Evolutionary conservation across 2,888 invertebrate genomes (phyloP).

Genomic region (Sminthurides aquaticus): DNA sequence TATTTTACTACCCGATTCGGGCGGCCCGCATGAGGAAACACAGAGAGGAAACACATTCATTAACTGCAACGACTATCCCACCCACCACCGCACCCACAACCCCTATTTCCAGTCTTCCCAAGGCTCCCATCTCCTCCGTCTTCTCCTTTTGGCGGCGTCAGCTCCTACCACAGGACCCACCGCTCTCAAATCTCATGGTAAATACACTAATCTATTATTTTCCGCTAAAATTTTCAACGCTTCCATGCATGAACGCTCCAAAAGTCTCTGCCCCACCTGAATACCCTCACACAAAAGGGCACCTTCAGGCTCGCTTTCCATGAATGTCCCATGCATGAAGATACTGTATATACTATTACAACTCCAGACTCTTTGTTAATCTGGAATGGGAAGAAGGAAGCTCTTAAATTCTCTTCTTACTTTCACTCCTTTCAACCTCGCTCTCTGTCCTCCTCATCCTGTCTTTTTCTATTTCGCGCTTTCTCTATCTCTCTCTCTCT

Average conservation of each 20-base stretch:
- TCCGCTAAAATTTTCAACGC: neutral
- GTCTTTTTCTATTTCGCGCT: neutral
- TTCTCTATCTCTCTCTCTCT: neutral
- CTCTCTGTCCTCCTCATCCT: neutral
- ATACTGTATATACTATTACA: too few relatives aligned
- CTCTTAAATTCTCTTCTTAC: neutral
- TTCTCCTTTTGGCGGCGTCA: slow-evolving; percentile 23
- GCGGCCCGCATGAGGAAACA: slow-evolving; percentile 11
- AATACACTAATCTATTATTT: neutral
- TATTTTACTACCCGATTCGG: slow-evolving; percentile 22
- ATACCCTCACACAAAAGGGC: too few relatives aligned
- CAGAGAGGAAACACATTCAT: neutral
- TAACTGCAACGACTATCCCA: neutral
- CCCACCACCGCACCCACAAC: slow-evolving; percentile 1
- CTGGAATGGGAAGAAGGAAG: too few relatives aligned
- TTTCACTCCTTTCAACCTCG: neutral
- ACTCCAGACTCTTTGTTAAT: too few relatives aligned
- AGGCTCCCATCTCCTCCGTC: slow-evolving; percentile 16
- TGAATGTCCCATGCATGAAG: too few relatives aligned
- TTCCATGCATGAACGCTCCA: too few relatives aligned
- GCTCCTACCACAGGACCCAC: slow-evolving; percentile 17
- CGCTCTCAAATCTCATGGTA: slow-evolving; percentile 11
- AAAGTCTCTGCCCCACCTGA: too few relatives aligned
- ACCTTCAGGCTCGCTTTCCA: too few relatives aligned
- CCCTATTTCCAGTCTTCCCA: slow-evolving; percentile 13